phyloP scores from a whole-genome alignment of 2,888 invertebrate species.

The Polyommatus icarus region DNA sequence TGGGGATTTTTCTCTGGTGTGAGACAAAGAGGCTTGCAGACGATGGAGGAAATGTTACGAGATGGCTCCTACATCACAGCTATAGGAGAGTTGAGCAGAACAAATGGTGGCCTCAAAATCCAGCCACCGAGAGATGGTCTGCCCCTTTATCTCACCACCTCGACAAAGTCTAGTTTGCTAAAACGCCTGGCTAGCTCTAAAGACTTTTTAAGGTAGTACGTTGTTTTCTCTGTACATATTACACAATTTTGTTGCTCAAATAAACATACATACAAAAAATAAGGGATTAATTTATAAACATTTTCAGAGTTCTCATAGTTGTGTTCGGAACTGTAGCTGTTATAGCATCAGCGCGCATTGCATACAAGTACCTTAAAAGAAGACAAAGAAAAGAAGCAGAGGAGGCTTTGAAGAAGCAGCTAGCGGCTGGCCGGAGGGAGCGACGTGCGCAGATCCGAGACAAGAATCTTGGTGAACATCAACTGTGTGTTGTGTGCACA shows the following conservation, averaged over 20 bases:
- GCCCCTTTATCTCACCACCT: constrained; percentile 89
- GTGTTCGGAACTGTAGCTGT: constrained; percentile 79
- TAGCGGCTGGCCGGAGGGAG: constrained; percentile 84
- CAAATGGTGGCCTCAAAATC: constrained; percentile 83
- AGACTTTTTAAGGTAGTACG: constrained; percentile 82
- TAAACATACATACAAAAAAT: not conserved
- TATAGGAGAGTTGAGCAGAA: constrained; percentile 86
- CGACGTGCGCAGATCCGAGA: constrained; percentile 84
- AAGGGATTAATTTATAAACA: not conserved
- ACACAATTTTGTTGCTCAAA: not conserved
- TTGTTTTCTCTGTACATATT: not conserved
- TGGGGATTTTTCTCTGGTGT: constrained; percentile 93
- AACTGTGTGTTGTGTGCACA: constrained; percentile 91
- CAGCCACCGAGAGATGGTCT: constrained; percentile 86
- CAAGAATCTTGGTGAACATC: constrained; percentile 82
- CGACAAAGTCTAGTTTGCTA: constrained; percentile 87
- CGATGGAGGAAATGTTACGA: constrained; percentile 92
- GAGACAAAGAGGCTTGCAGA: constrained; percentile 90
- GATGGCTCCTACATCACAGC: constrained; percentile 90
- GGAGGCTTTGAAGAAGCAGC: constrained; percentile 80
- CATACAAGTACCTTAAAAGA: constrained; percentile 73
- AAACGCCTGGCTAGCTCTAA: constrained; percentile 86
- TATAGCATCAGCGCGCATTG: constrained; percentile 74
- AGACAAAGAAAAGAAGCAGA: constrained; percentile 77
- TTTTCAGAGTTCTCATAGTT: constrained; percentile 74